Percentiles rank a stretch among this genome's conserved stretches.
Conservation (phyloP, 2,888 invertebrate genomes). For the Piscicola geometra region DNA sequence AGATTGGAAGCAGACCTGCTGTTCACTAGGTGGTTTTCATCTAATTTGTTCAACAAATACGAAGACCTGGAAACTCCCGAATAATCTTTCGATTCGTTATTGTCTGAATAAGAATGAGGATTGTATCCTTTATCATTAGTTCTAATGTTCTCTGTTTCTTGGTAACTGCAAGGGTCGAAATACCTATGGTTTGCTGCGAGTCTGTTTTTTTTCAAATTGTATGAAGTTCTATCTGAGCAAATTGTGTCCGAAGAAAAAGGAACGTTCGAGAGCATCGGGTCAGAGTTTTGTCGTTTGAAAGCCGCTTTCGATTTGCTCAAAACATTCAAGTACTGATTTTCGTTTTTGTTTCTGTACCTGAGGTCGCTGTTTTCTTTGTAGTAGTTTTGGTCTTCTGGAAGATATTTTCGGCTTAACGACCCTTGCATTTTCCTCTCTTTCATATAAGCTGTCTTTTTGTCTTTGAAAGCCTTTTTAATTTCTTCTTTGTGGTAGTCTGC, state of each 20-base stretch:
- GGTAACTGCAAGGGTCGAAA: not conserved
- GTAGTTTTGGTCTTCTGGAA: not conserved
- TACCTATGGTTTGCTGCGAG: not conserved
- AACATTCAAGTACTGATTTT: not conserved
- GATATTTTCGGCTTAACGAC: not conserved
- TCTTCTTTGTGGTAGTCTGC: not conserved
- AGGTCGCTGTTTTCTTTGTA: slow-evolving; percentile 6
- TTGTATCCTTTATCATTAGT: too few species aligned
- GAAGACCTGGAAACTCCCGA: not conserved
- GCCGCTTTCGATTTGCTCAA: not conserved
- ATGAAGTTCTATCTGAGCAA: slow-evolving; percentile 23
- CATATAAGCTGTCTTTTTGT: not conserved
- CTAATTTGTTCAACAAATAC: not conserved
- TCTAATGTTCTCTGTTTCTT: too few species aligned
- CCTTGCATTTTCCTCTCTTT: not conserved
- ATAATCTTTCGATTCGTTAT: not conserved
- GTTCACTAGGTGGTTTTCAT: not conserved
- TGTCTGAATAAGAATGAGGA: not conserved
- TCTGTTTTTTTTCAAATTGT: not conserved
- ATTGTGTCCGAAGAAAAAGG: slow-evolving; percentile 51
- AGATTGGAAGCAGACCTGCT: slow-evolving; percentile 25
- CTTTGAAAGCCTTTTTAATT: not conserved
- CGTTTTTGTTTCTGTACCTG: not conserved
- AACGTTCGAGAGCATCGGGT: slow-evolving; percentile 60
- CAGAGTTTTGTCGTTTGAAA: slow-evolving; percentile 59